Percentiles rank a stretch among this genome's conserved stretches.
phyloP scores from a whole-genome alignment of 2,113 vertebrate species.

The Copsychus sechellarum region DNA sequence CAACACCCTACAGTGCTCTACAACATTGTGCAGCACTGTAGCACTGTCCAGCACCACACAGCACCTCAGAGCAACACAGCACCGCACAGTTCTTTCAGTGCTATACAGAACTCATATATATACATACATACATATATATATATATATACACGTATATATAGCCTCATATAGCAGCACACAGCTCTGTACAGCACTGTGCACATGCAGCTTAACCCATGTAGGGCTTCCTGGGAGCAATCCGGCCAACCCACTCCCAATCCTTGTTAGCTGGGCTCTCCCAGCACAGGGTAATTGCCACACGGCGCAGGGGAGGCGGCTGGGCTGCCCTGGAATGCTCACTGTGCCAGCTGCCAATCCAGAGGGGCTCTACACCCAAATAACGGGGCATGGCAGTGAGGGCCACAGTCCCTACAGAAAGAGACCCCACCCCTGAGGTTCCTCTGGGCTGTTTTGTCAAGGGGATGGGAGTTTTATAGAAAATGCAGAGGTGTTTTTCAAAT shows the following conservation, averaged over 20 bases:
- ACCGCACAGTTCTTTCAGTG: background rate
- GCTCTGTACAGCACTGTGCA: background rate
- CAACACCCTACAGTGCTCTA: background rate
- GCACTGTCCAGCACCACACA: background rate
- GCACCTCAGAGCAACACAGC: background rate
- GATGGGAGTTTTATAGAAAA: background rate
- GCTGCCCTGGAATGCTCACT: background rate
- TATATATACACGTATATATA: fast-evolving
- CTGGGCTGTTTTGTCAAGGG: background rate
- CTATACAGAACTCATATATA: background rate
- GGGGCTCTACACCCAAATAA: background rate
- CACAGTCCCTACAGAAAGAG: background rate
- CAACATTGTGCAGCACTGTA: background rate
- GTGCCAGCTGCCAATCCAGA: background rate
- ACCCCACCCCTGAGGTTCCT: background rate
- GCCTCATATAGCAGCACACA: fast-evolving
- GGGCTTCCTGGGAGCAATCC: fast-evolving
- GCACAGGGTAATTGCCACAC: background rate
- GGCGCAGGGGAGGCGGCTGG: fast-evolving
- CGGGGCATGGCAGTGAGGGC: background rate
- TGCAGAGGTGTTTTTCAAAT: background rate
- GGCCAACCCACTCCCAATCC: fast-evolving
- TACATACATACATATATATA: fast-evolving
- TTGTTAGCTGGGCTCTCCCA: fast-evolving
- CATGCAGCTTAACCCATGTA: fast-evolving